These are phyloP conservation scores for Protonemura montana DNA, from an alignment of 2,888 invertebrate species.

Conservation along the genomic window DNA sequence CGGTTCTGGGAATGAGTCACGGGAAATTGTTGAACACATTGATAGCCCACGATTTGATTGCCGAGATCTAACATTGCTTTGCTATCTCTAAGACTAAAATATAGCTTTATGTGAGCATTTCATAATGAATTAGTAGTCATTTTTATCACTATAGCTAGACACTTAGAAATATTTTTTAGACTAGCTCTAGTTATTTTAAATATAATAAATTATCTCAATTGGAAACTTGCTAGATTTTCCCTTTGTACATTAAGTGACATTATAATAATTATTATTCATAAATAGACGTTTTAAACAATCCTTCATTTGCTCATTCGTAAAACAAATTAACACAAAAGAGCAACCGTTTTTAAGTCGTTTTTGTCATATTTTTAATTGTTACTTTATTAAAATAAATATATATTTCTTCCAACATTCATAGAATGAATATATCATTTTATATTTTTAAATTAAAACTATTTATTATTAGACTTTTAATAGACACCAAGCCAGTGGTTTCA, in stretches of 20 bases:
- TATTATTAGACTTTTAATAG: slow-evolving; percentile 16
- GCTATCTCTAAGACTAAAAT: background rate
- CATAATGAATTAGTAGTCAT: background rate
- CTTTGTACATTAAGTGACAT: slow-evolving; percentile 47
- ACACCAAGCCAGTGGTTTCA: slow-evolving; percentile 7
- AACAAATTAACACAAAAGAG: slow-evolving; percentile 38
- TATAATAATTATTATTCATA: slow-evolving; percentile 15
- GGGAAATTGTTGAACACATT: background rate
- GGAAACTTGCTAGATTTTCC: slow-evolving; percentile 34
- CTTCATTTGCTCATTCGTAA: slow-evolving; percentile 36
- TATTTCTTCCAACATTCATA: slow-evolving; percentile 38
- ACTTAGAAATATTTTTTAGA: background rate
- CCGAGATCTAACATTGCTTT: background rate
- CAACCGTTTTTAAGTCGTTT: slow-evolving; percentile 24
- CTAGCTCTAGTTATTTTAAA: slow-evolving; percentile 13
- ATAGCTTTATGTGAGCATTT: slow-evolving; percentile 21
- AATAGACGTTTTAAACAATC: slow-evolving; percentile 19
- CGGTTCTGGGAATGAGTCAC: background rate
- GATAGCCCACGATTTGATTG: background rate
- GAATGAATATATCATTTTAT: slow-evolving; percentile 35
- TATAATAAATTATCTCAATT: slow-evolving; percentile 1
- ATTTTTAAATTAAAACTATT: slow-evolving; percentile 32
- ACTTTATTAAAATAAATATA: slow-evolving; percentile 39
- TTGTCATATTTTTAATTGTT: slow-evolving; percentile 15
- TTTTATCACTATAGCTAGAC: slow-evolving; percentile 18